Evolutionary conservation across 2,797 vertebrate genomes (phyloP), one percentile per base, ranked within the genome.

Genomic region (Rhabdomys pumilio): DNA sequence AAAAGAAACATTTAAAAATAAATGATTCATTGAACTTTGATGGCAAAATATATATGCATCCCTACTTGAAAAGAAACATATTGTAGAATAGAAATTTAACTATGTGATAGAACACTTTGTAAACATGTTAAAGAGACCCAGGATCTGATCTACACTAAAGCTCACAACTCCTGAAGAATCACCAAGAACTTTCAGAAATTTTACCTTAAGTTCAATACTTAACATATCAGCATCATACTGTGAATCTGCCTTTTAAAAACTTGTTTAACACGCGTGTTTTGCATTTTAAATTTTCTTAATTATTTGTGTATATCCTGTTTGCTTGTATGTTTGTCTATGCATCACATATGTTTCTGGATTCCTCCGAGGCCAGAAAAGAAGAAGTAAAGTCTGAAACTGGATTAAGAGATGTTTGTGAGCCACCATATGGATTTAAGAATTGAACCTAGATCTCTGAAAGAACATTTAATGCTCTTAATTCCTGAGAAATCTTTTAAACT

Each of bases 1-100:
- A 96, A 96, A 97, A 85, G 61, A 76, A 91, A 85, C 19, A 88
- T 76, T 92, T 92, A 90, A 83, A 88, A 94, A 94, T 89, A 87
- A 95, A 87, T 95, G 93, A 82, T 88, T 96, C 38, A 3, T 81
- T 59, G 34, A 76, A 69, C 47, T 96, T 97, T 96, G 92, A 97
- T 97, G 91, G 81, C 67, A 86, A 93, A 94, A 73, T 96, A 44
- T 20, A 57, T 93, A 44, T 89, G 79, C 50, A 87, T 91, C 87
- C 80, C 92, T 97, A 92, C 50, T 63, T 95, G 93, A 91, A 94
- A 92, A 50, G 91, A 94, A 89, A n/a, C 31, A 22, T 22, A 67
- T 19, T 83, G 4, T 17, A 59, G 59, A 29, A 83, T 41, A 17
- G 61, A 85, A 31, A 24, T 34, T 47, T 47, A 44, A 61, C 41